Evolutionary conservation across 1,140 invertebrate genomes (phyloP).

Genomic region (Drosophila sechellia): DNA sequence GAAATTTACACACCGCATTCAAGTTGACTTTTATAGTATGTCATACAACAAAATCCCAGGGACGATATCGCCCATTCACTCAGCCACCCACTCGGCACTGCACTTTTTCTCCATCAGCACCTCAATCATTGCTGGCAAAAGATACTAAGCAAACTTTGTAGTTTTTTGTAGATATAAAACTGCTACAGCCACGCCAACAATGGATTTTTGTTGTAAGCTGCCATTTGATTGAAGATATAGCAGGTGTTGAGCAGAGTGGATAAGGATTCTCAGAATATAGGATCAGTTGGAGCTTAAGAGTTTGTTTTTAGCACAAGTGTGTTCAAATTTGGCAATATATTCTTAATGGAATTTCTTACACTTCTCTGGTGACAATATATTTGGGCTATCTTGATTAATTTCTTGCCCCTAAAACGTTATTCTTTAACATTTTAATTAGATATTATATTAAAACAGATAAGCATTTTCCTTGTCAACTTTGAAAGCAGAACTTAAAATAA

Average conservation of each 20-base stretch:
- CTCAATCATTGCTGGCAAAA: conserved; percentile 27
- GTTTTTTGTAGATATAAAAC: conserved; percentile 59
- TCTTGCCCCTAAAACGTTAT: conserved; percentile 10
- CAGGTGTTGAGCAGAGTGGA: conserved; percentile 36
- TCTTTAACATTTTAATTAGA: neutral
- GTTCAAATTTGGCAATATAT: neutral
- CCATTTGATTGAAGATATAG: conserved; percentile 61
- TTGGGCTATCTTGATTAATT: conserved; percentile 34
- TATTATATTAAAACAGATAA: no score
- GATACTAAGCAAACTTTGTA: conserved; percentile 78
- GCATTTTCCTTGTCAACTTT: no score
- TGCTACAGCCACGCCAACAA: conserved; percentile 15
- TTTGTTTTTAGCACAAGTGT: conserved; percentile 12
- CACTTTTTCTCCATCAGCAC: neutral
- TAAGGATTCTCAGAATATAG: conserved; percentile 20
- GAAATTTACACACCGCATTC: conserved; percentile 75
- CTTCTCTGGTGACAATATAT: conserved; percentile 17
- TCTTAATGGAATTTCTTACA: neutral
- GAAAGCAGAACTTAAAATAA: neutral
- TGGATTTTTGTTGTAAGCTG: conserved; percentile 49
- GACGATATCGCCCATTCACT: conserved; percentile 8
- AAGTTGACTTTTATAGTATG: conserved; percentile 80
- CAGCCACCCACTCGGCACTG: neutral
- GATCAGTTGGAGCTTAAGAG: neutral
- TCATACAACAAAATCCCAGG: conserved; percentile 74